Base-by-base conservation (phyloP, 2,113 vertebrate genomes). In the Caranx melampygus region DNA sequence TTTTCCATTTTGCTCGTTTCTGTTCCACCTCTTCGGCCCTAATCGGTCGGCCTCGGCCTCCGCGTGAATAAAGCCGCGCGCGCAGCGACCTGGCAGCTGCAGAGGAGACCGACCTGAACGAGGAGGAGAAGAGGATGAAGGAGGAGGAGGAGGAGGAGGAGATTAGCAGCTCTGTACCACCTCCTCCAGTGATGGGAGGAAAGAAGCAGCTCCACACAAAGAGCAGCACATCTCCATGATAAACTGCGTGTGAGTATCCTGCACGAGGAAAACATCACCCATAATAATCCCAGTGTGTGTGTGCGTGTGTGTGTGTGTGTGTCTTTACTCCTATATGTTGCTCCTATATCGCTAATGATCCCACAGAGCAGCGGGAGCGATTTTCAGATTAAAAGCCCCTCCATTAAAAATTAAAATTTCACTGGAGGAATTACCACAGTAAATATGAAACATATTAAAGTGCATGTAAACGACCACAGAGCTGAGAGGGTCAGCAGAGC, bases 61-160 rank as follows among this genome's bases (percentile, higher is more conserved):
- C 84, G 92, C 83, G 82, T 93, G 91, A 94, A 93, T 93, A 93
- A 86, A 86, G 83, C 70, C 62, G 86, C 86, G 26, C 68, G 86
- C 82, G 52, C 83, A 84, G 83, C 87, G 87, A 88, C 87, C 86
- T 91, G 91, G n/a, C 91, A 95, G 92, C 92, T 94, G 92, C 87
- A 79, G 51, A 79, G 88, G 88, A 92, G 87, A 70, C 79, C 59
- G 62, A 67, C 84, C 74, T 68, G 78, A 71, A 91, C 81, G 75
- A 74, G n/a, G 66, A 72, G 54, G 75, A 74, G n/a, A 62, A 31
- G 12, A 35, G 57, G 58, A 57, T n/a, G 26, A 54, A 76, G 75
- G 33, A 57, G 58, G 65, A 69, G n/a, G 63, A 84, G 12, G 75
- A 84, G 31, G 78, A 72, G 54, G 76, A 79, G 72, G 83, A 90